Base-by-base conservation (phyloP, 2,888 invertebrate genomes). In the Euzophera pinguis region DNA sequence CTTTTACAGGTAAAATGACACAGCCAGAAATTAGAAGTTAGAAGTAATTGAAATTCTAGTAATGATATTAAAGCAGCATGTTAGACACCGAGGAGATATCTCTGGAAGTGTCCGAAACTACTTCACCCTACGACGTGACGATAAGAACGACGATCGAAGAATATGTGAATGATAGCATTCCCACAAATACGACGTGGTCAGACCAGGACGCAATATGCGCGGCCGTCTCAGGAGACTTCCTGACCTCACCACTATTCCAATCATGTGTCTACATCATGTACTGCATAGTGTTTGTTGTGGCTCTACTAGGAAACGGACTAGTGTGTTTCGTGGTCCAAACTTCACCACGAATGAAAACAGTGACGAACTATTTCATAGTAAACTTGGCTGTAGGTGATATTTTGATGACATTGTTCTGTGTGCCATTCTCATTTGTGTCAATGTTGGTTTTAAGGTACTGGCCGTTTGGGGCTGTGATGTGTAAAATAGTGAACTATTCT, bases 331-430 rank as follows among this genome's bases (percentile, higher is more conserved):
- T 97, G 17, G 97, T 98, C 0, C 91, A 95, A 60, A 93, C 94
- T 3, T 95, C 95, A 10, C 95, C 96, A 0, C 92, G 96, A 37
- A 97, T 98, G 97, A 93, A 95, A 67, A 97, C 97, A 0, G 97
- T 98, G 2, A 98, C 98, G 39, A 98, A 98, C 81, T 96, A 93
- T 81, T 97, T 98, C 79, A 96, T 98, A 71, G 95, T 96, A 73
- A 96, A 96, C 79, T 88, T 98, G 60, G 97, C 98, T 0, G 91
- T 97, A 37, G 96, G 98, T 38, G 98, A 98, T 76, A 94, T 98
- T 56, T 84, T 98, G 53, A 97, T 98, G 94, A 95, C 97, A 0
- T 73, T 96, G 17, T 95, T 98, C 69, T 98, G 98, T 81, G 95
- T 98, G 59, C 98, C 98, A 1, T 97, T 97, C 72, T 95, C 97